Evolutionary conservation across 2,113 vertebrate genomes (phyloP), one percentile per base, ranked within the genome.

Genomic region (Dromiciops gliroides): DNA sequence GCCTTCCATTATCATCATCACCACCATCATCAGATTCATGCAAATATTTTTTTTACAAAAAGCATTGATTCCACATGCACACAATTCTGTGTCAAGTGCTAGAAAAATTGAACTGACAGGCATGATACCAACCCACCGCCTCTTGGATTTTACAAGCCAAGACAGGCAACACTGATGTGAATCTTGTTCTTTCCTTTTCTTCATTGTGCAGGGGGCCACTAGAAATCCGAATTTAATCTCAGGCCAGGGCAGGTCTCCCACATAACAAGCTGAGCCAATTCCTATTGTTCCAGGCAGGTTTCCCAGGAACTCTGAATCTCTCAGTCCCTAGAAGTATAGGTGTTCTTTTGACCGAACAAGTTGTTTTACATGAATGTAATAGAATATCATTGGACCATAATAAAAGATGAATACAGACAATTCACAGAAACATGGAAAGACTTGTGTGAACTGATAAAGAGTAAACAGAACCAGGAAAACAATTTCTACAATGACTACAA

Each of bases 191-290:
- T 75, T 25, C 48, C 24, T n/a, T 94, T 89, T 89, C 51, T 47
- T 95, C 49, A 90, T 0, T 92, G 28, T 92, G 7, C 67, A 75
- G n/a, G 67, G 67, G 37, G 16, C 67, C 67, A 22, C 67, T 83
- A 83, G 67, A n/a, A 83, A 83, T 83, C 67, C 37, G 44, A 44
- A 83, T 83, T 83, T 83, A 44, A 23, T 83, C n/a, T 83, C 67
- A 96, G 90, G 93, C 94, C 93, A 91, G 88, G 28, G 88, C 24
- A 50, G 1, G 31, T 28, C 28, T 90, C 88, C 48, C 60, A 90
- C 23, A 19, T 50, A 97, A 96, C 93, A 93, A 37, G 95, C 28
- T 67, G 89, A 94, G 94, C 95, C 92, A 48, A 96, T 96, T 96
- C 75, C 48, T 51, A 91, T 83, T 91, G 89, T 94, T 60, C 90